Percentiles rank a stretch among this genome's conserved stretches.
Conservation (phyloP, 2,797 vertebrate species). For the Mus caroli region DNA sequence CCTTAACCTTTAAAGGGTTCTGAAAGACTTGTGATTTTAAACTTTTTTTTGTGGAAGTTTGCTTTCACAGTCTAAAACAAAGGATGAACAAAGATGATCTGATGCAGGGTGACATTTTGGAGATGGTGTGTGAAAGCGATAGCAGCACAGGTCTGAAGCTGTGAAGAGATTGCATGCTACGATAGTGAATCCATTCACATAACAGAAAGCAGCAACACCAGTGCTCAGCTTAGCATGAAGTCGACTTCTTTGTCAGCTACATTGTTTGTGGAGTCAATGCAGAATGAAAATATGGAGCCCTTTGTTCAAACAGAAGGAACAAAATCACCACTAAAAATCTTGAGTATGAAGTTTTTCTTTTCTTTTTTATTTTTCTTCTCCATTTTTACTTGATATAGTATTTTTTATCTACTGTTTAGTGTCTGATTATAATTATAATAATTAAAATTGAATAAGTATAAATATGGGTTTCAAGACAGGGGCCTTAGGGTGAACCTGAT, state of each 20-base stretch:
- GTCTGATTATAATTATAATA: neutral
- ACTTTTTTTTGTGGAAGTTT: neutral
- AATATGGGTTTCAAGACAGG: constrained; percentile 22
- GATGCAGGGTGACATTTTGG: neutral
- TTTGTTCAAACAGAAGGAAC: neutral
- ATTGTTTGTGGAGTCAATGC: neutral
- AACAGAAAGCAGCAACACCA: neutral
- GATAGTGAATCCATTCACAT: neutral
- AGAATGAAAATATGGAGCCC: neutral
- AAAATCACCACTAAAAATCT: neutral
- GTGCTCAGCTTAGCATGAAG: neutral
- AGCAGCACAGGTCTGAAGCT: neutral
- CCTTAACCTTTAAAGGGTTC: neutral
- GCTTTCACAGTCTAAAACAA: neutral
- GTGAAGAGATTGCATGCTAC: neutral
- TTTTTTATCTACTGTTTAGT: constrained; percentile 4
- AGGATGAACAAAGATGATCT: neutral
- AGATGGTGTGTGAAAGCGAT: neutral
- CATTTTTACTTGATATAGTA: neutral
- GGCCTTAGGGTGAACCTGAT: neutral
- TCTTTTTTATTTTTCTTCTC: neutral
- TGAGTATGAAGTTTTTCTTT: constrained; percentile 20
- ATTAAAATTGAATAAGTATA: constrained; percentile 5
- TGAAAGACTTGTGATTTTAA: neutral
- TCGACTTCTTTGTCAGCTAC: neutral